phyloP scores from a whole-genome alignment of 1,140 invertebrate species.

The Hestina assimilis region DNA sequence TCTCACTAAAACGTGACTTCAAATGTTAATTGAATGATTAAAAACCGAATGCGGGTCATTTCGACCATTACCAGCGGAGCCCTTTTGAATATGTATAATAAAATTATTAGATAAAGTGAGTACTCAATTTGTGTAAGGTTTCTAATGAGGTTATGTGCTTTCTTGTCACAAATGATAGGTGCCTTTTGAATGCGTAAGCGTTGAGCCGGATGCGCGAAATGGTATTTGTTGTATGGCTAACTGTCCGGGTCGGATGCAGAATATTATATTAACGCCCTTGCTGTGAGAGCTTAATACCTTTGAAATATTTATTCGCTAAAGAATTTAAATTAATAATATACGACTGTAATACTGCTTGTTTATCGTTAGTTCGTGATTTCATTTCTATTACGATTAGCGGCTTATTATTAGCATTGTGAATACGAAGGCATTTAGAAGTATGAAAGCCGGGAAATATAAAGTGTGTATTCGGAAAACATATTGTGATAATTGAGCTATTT shows the following conservation, averaged over 20 bases:
- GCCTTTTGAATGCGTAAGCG: slow-evolving; percentile 66
- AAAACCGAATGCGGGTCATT: slow-evolving; percentile 77
- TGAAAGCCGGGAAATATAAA: no score
- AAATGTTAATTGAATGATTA: slow-evolving; percentile 77
- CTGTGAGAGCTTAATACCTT: slow-evolving; percentile 24
- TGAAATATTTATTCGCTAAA: slow-evolving; percentile 1
- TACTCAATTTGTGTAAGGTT: slow-evolving; percentile 73
- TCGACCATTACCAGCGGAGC: slow-evolving; percentile 68
- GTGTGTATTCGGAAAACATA: no score
- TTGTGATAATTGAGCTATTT: no score
- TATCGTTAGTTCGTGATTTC: slow-evolving; percentile 9
- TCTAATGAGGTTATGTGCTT: slow-evolving; percentile 77
- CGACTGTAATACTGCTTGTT: slow-evolving; percentile 4
- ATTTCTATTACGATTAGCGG: slow-evolving; percentile 14
- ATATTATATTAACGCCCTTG: slow-evolving; percentile 57
- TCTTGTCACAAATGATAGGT: slow-evolving; percentile 71
- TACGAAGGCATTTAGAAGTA: not conserved
- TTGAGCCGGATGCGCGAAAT: slow-evolving; percentile 74
- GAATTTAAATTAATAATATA: slow-evolving; percentile 9
- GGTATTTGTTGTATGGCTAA: slow-evolving; percentile 62
- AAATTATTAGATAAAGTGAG: slow-evolving; percentile 75
- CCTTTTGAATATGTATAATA: slow-evolving; percentile 79
- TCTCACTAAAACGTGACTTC: slow-evolving; percentile 75
- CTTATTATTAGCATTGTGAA: not conserved
- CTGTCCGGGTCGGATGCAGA: slow-evolving; percentile 55